These are phyloP conservation scores for Campopleginae sp. DNA, from an alignment of 2,888 invertebrate species.

Conservation along the genomic window DNA sequence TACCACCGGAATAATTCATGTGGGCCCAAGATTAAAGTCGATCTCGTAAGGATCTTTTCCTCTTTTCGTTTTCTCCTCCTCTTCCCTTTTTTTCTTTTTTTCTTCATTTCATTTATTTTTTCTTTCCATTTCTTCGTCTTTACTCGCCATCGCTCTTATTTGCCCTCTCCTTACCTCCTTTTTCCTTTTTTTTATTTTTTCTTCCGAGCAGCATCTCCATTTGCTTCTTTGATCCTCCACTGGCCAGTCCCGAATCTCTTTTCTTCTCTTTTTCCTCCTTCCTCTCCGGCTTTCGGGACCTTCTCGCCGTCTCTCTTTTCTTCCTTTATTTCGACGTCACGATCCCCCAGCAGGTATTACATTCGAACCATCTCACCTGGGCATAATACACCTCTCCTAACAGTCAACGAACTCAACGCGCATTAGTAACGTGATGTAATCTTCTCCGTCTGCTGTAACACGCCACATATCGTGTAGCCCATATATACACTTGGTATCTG, in stretches of 20 bases:
- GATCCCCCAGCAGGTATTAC: slow-evolving; percentile 75
- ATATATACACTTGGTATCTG: not conserved
- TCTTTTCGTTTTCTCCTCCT: slow-evolving; percentile 25
- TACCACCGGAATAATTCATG: slow-evolving; percentile 60
- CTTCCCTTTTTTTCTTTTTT: slow-evolving; percentile 46
- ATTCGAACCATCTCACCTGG: slow-evolving; percentile 64
- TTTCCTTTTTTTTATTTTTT: slow-evolving; percentile 18
- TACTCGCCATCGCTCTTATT: slow-evolving; percentile 56
- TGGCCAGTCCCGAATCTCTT: slow-evolving; percentile 31
- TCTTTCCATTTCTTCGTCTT: slow-evolving; percentile 41
- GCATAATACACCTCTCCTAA: slow-evolving; percentile 64
- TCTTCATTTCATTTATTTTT: slow-evolving; percentile 64
- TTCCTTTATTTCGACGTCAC: slow-evolving; percentile 66
- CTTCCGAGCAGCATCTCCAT: slow-evolving; percentile 61
- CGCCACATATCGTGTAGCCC: slow-evolving; percentile 1
- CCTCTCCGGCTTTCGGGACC: slow-evolving; percentile 1
- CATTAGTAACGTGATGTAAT: slow-evolving; percentile 83
- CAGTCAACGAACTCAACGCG: slow-evolving; percentile 80
- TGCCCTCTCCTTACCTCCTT: slow-evolving; percentile 18
- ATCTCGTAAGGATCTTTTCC: slow-evolving; percentile 54
- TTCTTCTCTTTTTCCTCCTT: slow-evolving; percentile 22
- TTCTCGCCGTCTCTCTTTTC: slow-evolving; percentile 34
- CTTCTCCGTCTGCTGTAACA: slow-evolving; percentile 68
- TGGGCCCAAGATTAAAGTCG: slow-evolving; percentile 58
- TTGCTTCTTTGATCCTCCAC: slow-evolving; percentile 41